Base-by-base conservation (phyloP, 2,113 vertebrate species). In the Tor tambroides region DNA sequence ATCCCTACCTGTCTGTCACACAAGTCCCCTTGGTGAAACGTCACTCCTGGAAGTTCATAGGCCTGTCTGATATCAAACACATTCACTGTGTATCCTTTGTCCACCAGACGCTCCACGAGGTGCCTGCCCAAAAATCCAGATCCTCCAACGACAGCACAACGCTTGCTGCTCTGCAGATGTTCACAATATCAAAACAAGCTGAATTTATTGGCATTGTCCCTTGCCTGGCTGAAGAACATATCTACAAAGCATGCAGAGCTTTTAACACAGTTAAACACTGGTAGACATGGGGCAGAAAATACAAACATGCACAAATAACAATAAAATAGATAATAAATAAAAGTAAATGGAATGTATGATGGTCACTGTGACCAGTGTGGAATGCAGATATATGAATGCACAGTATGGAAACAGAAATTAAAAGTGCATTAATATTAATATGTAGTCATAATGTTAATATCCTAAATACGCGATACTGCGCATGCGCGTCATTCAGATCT, bases 61-160 rank as follows among this genome's bases (percentile, higher is more conserved):
- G 94, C 93, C 92, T 97, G 94, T 1, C 89, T 95, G 74, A 98
- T 95, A 89, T 99, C 98, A 1, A 99, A 99, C n/a, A 99, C 96
- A 0, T 96, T 96, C 9, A 99, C 97, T 0, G 71, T 2, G 41
- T 98, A 99, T 26, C 97, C 98, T 84, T 89, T 94, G 1, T 94
- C 94, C 92, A 99, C 72, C 77, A 99, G 92, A 89, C 94, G 95
- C 92, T 99, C 97, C 46, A 49, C 12, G 2, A 46, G 43, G 43
- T 46, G 43, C 43, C 43, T 12, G 43, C 43, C 43, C 76, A 99
- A 92, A 93, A 99, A 99, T 0, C 98, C 98, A 0, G 96, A 98
- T 8, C 98, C 98, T 0, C 98, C 98, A 0, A 99, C 97, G 30
- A 99, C 98, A 0, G 95, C 92, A 75, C 98, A 99, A 9, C 92